A percentile compares a stretch with the other conserved stretches of the same genome.
Conservation (phyloP, 2,797 vertebrate species). For the Aotus griseimembra region DNA sequence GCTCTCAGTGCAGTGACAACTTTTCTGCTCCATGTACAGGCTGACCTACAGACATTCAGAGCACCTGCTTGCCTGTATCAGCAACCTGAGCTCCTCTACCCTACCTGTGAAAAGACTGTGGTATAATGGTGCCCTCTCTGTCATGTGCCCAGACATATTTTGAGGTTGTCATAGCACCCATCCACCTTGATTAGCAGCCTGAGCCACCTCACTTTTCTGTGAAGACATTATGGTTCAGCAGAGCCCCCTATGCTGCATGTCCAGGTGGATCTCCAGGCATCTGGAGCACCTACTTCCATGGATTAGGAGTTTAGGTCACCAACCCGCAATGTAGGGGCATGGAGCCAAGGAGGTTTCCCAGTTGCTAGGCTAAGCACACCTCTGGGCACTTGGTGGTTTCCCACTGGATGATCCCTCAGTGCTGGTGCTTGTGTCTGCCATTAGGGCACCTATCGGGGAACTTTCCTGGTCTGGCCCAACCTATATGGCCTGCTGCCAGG, state of each 20-base stretch:
- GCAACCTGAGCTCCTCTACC: neutral
- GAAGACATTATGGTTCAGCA: neutral
- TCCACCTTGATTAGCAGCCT: neutral
- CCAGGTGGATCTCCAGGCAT: neutral
- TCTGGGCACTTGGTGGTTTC: neutral
- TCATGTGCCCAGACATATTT: neutral
- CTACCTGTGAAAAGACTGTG: neutral
- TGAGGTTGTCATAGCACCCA: neutral
- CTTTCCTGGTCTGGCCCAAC: neutral
- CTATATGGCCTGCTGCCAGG: neutral
- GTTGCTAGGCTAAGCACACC: neutral
- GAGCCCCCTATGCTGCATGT: neutral
- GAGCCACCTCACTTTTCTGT: neutral
- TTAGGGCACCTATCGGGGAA: neutral
- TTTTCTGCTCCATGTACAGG: neutral
- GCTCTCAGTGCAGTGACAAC: neutral
- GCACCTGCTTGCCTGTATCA: neutral
- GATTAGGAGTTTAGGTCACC: neutral
- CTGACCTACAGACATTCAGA: neutral
- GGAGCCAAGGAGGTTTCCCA: neutral
- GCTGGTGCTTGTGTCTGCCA: neutral
- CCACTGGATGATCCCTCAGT: neutral
- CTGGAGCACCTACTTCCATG: neutral
- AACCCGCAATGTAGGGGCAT: neutral
- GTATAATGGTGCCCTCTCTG: neutral